These are phyloP conservation scores for Cotesia congregata DNA, from an alignment of 2,888 invertebrate genomes.

Conservation along the genomic window DNA sequence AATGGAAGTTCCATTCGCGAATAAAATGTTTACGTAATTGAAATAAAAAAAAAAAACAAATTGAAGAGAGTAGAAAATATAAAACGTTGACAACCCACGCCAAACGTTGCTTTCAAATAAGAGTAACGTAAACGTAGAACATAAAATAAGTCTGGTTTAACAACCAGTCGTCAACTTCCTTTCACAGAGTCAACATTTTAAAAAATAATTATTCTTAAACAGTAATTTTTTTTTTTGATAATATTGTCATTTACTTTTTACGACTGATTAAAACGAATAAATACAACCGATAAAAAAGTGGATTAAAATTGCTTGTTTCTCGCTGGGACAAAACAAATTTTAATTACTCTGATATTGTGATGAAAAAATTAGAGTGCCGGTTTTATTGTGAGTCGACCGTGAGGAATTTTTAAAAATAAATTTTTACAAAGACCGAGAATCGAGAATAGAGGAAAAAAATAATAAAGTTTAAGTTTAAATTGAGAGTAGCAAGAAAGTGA, in stretches of 20 bases:
- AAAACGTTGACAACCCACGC: conserved; percentile 54
- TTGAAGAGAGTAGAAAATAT: conserved; percentile 36
- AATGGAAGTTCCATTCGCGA: background rate
- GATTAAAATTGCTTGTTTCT: too few species aligned
- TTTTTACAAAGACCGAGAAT: background rate
- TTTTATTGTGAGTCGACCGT: background rate
- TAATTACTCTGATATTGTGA: background rate
- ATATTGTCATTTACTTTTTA: background rate
- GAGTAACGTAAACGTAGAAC: conserved; percentile 37
- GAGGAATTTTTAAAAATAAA: background rate
- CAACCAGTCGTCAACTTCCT: conserved; percentile 47
- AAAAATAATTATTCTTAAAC: conserved; percentile 19
- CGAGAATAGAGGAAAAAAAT: background rate
- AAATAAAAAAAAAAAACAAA: background rate
- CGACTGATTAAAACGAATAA: background rate
- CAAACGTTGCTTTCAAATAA: conserved; percentile 36
- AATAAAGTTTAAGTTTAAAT: background rate
- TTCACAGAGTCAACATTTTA: conserved; percentile 42
- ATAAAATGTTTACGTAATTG: background rate
- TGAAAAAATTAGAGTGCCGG: too few species aligned
- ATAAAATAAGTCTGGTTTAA: conserved; percentile 27
- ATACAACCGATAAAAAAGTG: background rate
- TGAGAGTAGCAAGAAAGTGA: background rate
- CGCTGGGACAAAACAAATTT: background rate
- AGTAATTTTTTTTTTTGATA: background rate